These are phyloP conservation scores for Ylistrum balloti DNA, from an alignment of 1,140 invertebrate genomes.

Conservation along the genomic window DNA sequence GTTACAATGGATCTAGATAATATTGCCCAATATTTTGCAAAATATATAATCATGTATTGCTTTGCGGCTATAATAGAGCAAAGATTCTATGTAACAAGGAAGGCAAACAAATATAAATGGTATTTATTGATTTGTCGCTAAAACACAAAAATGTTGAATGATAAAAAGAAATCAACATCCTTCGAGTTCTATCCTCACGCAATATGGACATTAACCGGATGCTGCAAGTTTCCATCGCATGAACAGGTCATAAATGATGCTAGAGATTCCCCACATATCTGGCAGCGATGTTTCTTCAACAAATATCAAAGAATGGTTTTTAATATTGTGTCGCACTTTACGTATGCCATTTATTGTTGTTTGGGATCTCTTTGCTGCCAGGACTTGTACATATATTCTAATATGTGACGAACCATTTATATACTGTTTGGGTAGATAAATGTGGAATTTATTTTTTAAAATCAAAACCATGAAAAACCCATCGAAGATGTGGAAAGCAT, in stretches of 20 bases:
- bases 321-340: not conserved
- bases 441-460: too few relatives aligned
- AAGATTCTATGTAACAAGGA: not conserved
- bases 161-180: not conserved
- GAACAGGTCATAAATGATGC: not conserved
- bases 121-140: not conserved
- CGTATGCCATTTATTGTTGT: not conserved
- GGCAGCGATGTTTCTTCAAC: not conserved
- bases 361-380: not conserved
- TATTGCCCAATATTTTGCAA: not conserved
- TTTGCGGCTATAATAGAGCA: not conserved
- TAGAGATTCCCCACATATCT: not conserved
- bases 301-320: not conserved
- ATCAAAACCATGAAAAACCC: too few relatives aligned
- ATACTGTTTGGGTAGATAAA: too few relatives aligned
- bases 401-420: too few relatives aligned
- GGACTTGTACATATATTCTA: too few relatives aligned
- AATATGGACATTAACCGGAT: not conserved
- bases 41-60: conserved; percentile 2
- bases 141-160: not conserved
- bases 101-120: not conserved
- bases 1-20: not conserved
- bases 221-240: not conserved
- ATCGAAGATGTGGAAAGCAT: too few relatives aligned
- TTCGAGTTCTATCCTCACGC: not conserved